Percentiles rank a stretch among this genome's conserved stretches.
Conservation (phyloP, 1,140 invertebrate genomes). For the Drosophila ananassae region DNA sequence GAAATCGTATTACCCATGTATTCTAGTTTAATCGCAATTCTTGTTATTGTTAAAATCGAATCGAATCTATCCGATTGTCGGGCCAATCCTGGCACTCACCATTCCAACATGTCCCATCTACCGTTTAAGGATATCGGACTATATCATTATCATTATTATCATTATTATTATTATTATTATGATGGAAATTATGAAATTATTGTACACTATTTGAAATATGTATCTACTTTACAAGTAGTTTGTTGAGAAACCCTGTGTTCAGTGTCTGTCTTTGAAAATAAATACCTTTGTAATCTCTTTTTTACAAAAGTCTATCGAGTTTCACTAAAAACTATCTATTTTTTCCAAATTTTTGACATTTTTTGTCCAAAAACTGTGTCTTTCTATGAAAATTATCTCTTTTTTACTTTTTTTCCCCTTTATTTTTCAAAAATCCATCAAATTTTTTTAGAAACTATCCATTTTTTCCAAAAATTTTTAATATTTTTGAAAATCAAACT, state of each 20-base stretch:
- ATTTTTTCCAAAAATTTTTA: too few species aligned
- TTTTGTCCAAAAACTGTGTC: too few species aligned
- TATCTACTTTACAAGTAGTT: conserved; percentile 70
- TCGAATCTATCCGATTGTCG: conserved; percentile 21
- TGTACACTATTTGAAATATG: conserved; percentile 6
- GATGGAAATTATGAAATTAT: neutral
- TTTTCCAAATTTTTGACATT: too few species aligned
- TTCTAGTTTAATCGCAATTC: conserved; percentile 38
- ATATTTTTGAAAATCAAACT: too few species aligned
- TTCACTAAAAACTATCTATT: too few species aligned
- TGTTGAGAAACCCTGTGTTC: conserved; percentile 55
- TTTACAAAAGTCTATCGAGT: neutral
- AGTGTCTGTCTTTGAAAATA: conserved; percentile 46
- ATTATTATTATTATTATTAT: conserved; percentile 7
- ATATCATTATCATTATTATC: conserved; percentile 34
- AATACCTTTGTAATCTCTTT: conserved; percentile 62
- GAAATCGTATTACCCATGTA: conserved; percentile 33
- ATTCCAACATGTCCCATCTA: neutral
- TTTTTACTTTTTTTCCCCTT: too few species aligned
- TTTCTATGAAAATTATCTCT: too few species aligned
- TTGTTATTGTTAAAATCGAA: conserved; percentile 41
- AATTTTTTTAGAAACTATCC: too few species aligned
- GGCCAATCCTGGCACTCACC: neutral
- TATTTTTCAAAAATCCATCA: too few species aligned
- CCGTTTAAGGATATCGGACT: conserved; percentile 12